Evolutionary conservation across 2,797 vertebrate genomes (phyloP).

Genomic region (Melanotaenia boesemani): DNA sequence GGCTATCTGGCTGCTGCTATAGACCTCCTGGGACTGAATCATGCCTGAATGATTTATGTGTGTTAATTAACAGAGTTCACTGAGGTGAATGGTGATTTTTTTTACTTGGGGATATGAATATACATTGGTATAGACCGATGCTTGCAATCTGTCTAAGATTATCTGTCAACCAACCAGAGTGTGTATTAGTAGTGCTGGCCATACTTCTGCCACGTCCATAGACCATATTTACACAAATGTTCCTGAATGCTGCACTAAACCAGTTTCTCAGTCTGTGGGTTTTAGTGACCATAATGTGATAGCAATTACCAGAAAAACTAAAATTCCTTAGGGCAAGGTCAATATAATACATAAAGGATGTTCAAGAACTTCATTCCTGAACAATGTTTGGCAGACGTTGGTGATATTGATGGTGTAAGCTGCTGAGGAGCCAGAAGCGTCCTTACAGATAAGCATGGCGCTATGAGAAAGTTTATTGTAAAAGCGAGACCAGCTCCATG

Average conservation of each 20-base stretch:
- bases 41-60: no score
- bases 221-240: slow-evolving; percentile 3
- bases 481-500: background rate
- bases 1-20: no score
- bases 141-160: background rate
- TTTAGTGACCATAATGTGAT: slow-evolving; percentile 1
- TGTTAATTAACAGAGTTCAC: no score
- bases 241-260: slow-evolving; percentile 6
- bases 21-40: no score
- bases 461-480: background rate
- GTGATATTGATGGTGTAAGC: background rate
- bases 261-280: slow-evolving; percentile 1
- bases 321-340: no score
- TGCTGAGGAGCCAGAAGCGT: background rate
- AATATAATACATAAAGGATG: no score
- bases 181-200: background rate
- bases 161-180: slow-evolving; percentile 3
- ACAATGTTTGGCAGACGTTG: background rate
- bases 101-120: no score
- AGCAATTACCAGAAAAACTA: no score
- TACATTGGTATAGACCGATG: no score
- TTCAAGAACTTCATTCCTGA: no score
- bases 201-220: background rate
- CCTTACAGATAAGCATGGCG: background rate
- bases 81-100: no score